Evolutionary conservation across 2,797 vertebrate species (phyloP), one percentile per base, ranked within the genome.

Genomic region (Spea hammondii): DNA sequence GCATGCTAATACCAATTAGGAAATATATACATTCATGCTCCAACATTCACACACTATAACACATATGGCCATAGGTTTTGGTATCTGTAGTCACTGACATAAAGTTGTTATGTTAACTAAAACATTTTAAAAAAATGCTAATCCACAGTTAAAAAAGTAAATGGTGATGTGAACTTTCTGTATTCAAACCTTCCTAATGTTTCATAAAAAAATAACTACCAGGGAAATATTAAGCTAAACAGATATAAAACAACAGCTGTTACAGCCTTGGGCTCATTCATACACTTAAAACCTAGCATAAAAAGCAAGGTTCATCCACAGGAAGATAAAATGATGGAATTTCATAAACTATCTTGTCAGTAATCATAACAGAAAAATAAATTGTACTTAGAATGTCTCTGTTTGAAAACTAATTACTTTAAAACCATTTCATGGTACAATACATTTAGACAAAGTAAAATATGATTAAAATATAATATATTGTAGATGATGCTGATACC

Each of bases 231-330:
- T 72, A 65, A 49, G 12, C 64, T 17, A 59, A 71, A 76, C 10
- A 4, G 32, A 66, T 69, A 59, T 72, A 71, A 71, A 80, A 74
- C 78, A 79, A 76, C 79, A 80, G 45, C 60, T 80, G 79, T 76
- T 76, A 44, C 69, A 66, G 60, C 73, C 68, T 4, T 4, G 6
- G 47, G 68, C 44, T 76, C 51, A 55, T 70, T 80, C 69, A 60
- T 59, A 66, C 32, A 75, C 59, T 53, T 69, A 62, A 59, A 76
- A 57, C 51, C 8, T n/a, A 17, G 51, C 65, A 76, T 72, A 76
- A 71, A 74, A 70, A 75, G 44, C 32, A 70, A 65, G n/a, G 44
- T 64, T 70, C 48, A 64, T 45, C 49, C 70, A 59, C 11, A 49
- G 74, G 59, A 45, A 67, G 60, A 65, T 49, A 14, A 67, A 67